Conservation (phyloP, 2,113 vertebrate genomes). For the Lepidothrix coronata region DNA sequence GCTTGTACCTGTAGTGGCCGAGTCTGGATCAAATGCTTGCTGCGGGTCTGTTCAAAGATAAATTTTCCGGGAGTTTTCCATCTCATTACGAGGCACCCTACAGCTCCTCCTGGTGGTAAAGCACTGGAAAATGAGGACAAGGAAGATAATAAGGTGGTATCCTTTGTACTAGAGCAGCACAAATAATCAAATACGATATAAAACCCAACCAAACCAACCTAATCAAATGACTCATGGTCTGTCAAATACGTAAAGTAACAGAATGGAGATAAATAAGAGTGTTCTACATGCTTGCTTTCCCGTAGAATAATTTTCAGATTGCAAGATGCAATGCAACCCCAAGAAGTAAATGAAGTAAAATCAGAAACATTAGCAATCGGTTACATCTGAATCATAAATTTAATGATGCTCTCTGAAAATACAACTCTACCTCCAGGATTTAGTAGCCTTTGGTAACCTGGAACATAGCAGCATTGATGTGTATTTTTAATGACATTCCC, state of each 20-base stretch:
- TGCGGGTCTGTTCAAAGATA: accelerated
- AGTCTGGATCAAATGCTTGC: background rate
- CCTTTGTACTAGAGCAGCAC: background rate
- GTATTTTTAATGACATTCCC: background rate
- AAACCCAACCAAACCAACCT: background rate
- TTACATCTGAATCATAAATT: background rate
- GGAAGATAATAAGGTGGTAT: accelerated
- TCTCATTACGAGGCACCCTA: background rate
- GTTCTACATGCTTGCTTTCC: background rate
- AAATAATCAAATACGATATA: background rate
- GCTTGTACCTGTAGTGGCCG: background rate
- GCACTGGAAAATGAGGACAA: background rate
- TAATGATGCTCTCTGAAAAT: background rate
- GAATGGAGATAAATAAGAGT: background rate
- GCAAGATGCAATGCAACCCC: background rate
- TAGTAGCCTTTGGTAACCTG: background rate
- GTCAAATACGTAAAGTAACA: background rate
- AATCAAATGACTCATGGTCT: background rate
- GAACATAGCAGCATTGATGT: background rate
- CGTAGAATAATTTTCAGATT: background rate
- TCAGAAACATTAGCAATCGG: background rate
- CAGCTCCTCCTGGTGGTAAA: conserved; percentile 33
- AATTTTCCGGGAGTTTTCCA: background rate
- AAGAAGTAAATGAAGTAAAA: background rate
- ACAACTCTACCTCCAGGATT: background rate